Conservation (phyloP, 2,113 vertebrate species). For the Phylloscopus trochilus region DNA sequence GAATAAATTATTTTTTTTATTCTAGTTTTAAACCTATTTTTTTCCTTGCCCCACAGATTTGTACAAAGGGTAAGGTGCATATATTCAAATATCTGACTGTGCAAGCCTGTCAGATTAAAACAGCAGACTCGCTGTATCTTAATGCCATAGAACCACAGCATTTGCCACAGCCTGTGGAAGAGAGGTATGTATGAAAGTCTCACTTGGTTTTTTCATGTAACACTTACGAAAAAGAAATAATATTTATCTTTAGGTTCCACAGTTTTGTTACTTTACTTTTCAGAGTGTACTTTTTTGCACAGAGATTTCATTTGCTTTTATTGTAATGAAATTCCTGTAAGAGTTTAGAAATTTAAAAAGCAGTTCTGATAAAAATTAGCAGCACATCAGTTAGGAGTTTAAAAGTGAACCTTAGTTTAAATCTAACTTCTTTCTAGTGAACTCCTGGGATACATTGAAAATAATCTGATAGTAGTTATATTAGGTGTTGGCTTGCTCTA, state of each 20-base stretch:
- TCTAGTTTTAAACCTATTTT: background rate
- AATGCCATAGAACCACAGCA: slow-evolving; percentile 84
- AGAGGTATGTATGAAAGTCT: slow-evolving; percentile 75
- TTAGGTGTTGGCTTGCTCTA: background rate
- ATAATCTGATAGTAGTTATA: background rate
- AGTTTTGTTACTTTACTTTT: background rate
- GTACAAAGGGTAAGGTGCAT: slow-evolving; percentile 93
- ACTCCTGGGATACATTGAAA: background rate
- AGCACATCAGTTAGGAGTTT: background rate
- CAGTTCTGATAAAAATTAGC: background rate
- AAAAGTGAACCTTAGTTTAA: background rate
- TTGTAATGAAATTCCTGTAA: background rate
- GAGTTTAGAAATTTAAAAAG: background rate
- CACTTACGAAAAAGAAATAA: background rate
- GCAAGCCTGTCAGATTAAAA: slow-evolving; percentile 91
- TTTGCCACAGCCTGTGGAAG: slow-evolving; percentile 79
- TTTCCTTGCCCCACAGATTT: slow-evolving; percentile 78
- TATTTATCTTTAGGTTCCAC: background rate
- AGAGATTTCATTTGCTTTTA: background rate
- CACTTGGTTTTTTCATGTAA: background rate
- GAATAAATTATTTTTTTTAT: background rate
- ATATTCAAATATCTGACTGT: slow-evolving; percentile 95
- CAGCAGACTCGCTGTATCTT: slow-evolving; percentile 85
- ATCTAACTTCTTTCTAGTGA: background rate
- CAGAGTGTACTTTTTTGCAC: background rate